phyloP scores from a whole-genome alignment of 2,797 vertebrate genomes.

The Nyctalus aviator region DNA sequence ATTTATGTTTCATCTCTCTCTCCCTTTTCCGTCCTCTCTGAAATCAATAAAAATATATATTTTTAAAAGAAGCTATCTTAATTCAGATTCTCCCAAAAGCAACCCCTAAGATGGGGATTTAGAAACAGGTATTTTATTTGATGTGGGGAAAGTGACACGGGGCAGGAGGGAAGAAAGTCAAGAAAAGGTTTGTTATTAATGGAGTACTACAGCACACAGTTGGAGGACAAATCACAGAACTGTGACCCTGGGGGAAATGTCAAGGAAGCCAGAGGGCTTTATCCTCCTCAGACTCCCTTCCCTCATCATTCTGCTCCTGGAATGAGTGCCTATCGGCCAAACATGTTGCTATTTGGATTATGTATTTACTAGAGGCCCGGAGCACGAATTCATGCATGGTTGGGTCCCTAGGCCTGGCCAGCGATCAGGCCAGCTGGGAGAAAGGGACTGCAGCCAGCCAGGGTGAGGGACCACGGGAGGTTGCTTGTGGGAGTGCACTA shows the following conservation, averaged over 20 bases:
- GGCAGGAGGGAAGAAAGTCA: neutral
- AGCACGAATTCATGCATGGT: no score
- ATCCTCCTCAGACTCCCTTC: neutral
- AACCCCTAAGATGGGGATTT: neutral
- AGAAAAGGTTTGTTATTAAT: neutral
- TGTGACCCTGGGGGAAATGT: neutral
- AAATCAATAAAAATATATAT: neutral
- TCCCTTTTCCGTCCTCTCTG: no score
- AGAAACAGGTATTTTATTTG: neutral
- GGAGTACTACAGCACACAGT: neutral
- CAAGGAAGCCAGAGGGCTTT: neutral
- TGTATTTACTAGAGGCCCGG: neutral
- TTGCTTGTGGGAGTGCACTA: no score
- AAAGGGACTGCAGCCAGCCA: no score
- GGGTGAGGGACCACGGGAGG: no score
- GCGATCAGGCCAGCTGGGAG: no score
- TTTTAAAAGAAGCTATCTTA: neutral
- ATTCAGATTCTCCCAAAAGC: conserved; percentile 36
- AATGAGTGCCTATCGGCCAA: neutral
- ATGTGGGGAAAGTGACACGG: neutral
- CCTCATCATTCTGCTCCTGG: neutral
- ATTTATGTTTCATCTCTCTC: no score
- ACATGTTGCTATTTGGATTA: neutral
- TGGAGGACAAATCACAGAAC: neutral
- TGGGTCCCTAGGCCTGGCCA: no score